These are phyloP conservation scores for Quadriops clusia DNA, from an alignment of 2,888 invertebrate genomes.

Conservation along the genomic window DNA sequence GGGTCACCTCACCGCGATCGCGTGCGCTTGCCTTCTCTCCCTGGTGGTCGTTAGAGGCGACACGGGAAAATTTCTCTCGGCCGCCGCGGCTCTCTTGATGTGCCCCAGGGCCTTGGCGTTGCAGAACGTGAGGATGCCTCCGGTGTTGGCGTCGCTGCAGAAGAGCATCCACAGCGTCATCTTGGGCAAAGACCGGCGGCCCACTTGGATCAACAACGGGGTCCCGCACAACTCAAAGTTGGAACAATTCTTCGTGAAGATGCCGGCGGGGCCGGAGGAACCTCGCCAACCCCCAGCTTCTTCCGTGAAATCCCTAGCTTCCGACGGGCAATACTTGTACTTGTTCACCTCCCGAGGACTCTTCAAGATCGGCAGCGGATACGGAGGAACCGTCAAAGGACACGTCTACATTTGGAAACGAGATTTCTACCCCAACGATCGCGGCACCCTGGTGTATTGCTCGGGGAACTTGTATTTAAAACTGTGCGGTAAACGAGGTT, in stretches of 20 bases:
- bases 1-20: slow-evolving; percentile 68
- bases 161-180: slow-evolving; percentile 81
- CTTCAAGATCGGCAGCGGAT: slow-evolving; percentile 90
- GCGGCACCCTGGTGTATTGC: slow-evolving; percentile 78
- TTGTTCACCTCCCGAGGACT: slow-evolving; percentile 74
- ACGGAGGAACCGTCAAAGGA: slow-evolving; percentile 86
- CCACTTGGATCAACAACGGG: slow-evolving; percentile 83
- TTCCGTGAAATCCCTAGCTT: slow-evolving; percentile 55
- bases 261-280: slow-evolving; percentile 39
- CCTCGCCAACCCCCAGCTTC: slow-evolving; percentile 37
- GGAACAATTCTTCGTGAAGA: slow-evolving; percentile 50
- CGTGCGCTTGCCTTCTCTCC: slow-evolving; percentile 84
- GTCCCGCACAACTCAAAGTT: slow-evolving; percentile 67
- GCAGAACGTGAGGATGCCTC: slow-evolving; percentile 77
- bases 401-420: slow-evolving; percentile 75
- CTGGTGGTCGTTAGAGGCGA: slow-evolving; percentile 88
- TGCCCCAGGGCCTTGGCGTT: slow-evolving; percentile 63
- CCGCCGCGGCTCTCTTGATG: slow-evolving; percentile 80
- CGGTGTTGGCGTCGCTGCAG: slow-evolving; percentile 74
- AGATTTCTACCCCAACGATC: slow-evolving; percentile 69
- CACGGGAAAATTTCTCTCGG: slow-evolving; percentile 78
- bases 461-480: slow-evolving; percentile 74
- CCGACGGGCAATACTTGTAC: slow-evolving; percentile 85
- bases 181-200: slow-evolving; percentile 69
- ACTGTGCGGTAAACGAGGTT: slow-evolving; percentile 40